Conservation (phyloP, 2,797 vertebrate genomes). For the Aselliscus stoliczkanus region DNA sequence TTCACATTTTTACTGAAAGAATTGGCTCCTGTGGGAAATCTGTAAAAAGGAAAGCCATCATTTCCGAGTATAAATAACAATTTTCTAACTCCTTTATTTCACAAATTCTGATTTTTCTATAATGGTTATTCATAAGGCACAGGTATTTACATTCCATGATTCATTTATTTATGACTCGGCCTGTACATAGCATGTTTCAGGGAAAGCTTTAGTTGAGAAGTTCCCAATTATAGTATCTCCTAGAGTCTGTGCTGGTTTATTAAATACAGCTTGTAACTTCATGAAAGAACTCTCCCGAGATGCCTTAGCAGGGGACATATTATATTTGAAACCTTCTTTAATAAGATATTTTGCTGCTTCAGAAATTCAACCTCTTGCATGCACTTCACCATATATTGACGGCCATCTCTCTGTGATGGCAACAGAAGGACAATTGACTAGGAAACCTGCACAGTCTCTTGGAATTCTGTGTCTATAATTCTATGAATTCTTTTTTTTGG, state of each 20-base stretch:
- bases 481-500: not conserved
- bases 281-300: not conserved
- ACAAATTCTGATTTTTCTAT: not conserved
- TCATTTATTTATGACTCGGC: not conserved
- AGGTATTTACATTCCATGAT: not conserved
- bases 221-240: not conserved
- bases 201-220: not conserved
- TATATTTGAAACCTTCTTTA: not conserved
- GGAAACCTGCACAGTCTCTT: not conserved
- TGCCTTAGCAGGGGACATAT: not conserved
- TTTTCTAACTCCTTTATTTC: not conserved
- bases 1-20: not conserved
- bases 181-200: not conserved
- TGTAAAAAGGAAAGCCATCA: not conserved
- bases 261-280: not conserved
- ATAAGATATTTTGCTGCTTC: not conserved
- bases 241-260: not conserved
- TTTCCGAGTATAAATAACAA: not conserved
- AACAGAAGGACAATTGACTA: not conserved
- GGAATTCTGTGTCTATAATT: not conserved
- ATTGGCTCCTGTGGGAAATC: not conserved
- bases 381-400: not conserved
- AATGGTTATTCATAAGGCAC: not conserved
- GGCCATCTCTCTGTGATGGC: not conserved
- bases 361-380: not conserved